Conservation (phyloP, 2,797 vertebrate species). For the Sebastes dallii region DNA sequence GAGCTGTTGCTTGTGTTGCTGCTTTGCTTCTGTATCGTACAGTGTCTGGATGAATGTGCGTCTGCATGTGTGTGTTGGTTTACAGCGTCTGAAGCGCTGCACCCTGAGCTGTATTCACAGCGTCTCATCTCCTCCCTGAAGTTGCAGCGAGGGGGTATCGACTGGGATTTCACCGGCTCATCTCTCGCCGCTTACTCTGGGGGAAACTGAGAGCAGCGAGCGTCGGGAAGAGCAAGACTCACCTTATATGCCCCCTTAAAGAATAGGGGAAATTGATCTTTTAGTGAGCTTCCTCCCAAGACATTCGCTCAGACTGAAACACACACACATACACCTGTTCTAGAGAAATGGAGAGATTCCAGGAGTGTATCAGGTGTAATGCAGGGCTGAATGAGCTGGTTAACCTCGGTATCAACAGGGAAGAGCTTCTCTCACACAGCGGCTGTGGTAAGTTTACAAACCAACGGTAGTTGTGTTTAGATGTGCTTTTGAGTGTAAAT, state of each 20-base stretch:
- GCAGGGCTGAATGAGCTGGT: not conserved
- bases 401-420: not conserved
- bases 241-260: not conserved
- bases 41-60: not conserved
- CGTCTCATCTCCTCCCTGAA: conserved; percentile 7
- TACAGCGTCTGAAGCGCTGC: not conserved
- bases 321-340: not conserved
- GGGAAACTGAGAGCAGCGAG: conserved; percentile 9
- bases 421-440: not conserved
- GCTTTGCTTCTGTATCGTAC: not conserved
- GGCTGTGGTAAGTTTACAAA: not conserved
- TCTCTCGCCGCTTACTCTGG: conserved; percentile 25
- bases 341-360: not conserved
- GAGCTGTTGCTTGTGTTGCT: not conserved
- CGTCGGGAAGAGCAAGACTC: not conserved
- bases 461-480: not conserved
- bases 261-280: conserved; percentile 14
- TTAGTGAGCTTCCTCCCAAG: conserved; percentile 11
- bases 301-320: not conserved
- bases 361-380: not conserved
- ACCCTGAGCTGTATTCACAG: not conserved
- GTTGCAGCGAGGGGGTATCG: not conserved
- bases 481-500: not conserved
- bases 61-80: not conserved
- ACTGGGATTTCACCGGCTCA: conserved; percentile 34